Base-by-base conservation (phyloP, 2,113 vertebrate species). In the Oryzias celebensis region DNA sequence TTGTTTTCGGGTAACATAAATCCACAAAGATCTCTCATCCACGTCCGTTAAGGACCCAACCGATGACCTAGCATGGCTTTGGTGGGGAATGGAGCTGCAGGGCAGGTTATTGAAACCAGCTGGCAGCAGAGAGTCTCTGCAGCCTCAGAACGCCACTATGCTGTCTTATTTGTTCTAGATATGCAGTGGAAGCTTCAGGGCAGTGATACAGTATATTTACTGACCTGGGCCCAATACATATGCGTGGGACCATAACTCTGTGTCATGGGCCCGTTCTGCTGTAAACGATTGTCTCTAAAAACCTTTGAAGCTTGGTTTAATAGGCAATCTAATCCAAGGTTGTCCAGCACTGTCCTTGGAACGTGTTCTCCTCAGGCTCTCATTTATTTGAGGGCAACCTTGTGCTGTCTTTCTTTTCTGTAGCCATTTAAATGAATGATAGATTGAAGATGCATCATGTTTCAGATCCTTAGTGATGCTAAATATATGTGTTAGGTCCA, bases 31-130 rank as follows among this genome's bases (percentile, higher is more conserved):
- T 36, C 46, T 58, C 46, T 8, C 65, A 54, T 78, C 77, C 65
- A 52, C 14, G 67, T 81, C 59, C 15, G 62, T 68, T 77, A 51
- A 57, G 62, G 68, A 57, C 61, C 23, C 8, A 71, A 55, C 49
- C 51, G 36, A 56, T 86, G 84, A 90, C 84, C 88, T 82, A 68
- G 58, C 59, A 1, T 45, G 61, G 64, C 50, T 4, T 48, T 58
- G 74, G 58, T 85, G 31, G 89, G n/a, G 23, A 68, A 51, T 48
- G 52, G 61, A 82, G 83, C 65, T 73, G 68, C 53, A 81, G 53
- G 71, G 56, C 13, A 20, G 54, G 78, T 93, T 90, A 91, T 90
- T 94, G 81, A 82, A 93, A 93, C 66, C 85, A 93, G 75, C 85
- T 93, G 79, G 64, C 24, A 22, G 50, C 56, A 80, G 87, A 65